Evolutionary conservation across 2,888 invertebrate genomes (phyloP).

Genomic region (Branchipolynoe longqiensis): DNA sequence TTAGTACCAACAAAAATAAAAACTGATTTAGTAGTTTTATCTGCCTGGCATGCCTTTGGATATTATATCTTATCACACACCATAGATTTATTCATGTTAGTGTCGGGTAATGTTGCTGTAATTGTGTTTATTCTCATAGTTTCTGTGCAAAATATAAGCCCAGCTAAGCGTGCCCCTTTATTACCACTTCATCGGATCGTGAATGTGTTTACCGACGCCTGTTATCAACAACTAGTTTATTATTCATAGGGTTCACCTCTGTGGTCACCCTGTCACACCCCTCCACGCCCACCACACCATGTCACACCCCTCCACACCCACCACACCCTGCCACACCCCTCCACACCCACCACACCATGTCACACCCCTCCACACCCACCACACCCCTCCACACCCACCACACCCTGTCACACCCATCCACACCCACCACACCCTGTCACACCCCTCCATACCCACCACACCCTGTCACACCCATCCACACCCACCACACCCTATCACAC

Average conservation of each 20-base stretch:
- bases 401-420: not conserved
- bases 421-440: not conserved
- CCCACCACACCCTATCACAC: not conserved
- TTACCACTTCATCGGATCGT: not conserved
- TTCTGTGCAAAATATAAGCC: too few relatives aligned
- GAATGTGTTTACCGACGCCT: not conserved
- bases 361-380: not conserved
- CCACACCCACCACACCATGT: too few relatives aligned
- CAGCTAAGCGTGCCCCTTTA: too few relatives aligned
- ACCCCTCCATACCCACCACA: not conserved
- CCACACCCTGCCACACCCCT: not conserved
- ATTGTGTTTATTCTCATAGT: too few relatives aligned
- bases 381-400: not conserved
- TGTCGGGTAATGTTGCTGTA: too few relatives aligned
- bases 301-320: not conserved
- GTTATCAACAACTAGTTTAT: slow-evolving; percentile 21
- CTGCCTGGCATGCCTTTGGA: too few relatives aligned
- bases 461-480: not conserved
- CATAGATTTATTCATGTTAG: too few relatives aligned
- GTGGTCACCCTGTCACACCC: too few relatives aligned
- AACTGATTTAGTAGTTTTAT: too few relatives aligned
- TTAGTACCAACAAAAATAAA: too few relatives aligned
- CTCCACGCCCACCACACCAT: not conserved
- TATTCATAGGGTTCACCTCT: slow-evolving; percentile 14
- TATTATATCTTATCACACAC: too few relatives aligned